Conservation (phyloP, 2,113 vertebrate genomes). For the Campylorhamphus procurvoides region DNA sequence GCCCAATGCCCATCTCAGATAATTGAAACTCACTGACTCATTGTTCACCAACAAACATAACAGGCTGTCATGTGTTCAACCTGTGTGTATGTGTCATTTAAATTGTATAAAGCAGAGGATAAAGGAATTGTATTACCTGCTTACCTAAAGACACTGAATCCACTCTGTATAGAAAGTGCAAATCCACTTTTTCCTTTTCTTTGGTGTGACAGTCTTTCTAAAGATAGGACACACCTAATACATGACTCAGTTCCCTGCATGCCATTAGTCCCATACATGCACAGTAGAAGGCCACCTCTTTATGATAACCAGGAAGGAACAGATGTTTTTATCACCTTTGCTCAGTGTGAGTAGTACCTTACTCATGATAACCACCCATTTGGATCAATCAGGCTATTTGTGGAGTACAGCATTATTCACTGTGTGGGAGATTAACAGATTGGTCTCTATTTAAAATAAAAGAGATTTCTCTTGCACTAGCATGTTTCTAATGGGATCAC, state of each 20-base stretch:
- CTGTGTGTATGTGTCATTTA: not conserved
- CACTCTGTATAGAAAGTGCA: not conserved
- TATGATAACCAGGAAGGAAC: not conserved
- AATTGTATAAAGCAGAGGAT: not conserved
- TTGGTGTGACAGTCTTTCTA: not conserved
- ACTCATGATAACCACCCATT: not conserved
- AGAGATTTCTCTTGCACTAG: not conserved
- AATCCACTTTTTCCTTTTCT: not conserved
- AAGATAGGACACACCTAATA: not conserved
- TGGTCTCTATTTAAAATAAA: not conserved
- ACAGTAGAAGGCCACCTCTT: not conserved
- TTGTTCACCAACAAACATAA: not conserved
- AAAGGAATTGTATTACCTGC: not conserved
- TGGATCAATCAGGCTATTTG: not conserved
- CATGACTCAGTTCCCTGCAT: not conserved
- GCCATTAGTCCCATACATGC: not conserved
- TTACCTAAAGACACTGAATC: not conserved
- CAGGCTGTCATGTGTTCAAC: not conserved
- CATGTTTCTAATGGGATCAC: not conserved
- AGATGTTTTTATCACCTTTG: not conserved
- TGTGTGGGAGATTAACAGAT: not conserved
- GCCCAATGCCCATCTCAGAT: not conserved
- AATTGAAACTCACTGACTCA: not conserved
- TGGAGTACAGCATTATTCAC: not conserved
- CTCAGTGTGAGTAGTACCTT: conserved; percentile 1